These are phyloP conservation scores for Aythya baeri DNA, from an alignment of 2,113 vertebrate species.

Conservation along the genomic window DNA sequence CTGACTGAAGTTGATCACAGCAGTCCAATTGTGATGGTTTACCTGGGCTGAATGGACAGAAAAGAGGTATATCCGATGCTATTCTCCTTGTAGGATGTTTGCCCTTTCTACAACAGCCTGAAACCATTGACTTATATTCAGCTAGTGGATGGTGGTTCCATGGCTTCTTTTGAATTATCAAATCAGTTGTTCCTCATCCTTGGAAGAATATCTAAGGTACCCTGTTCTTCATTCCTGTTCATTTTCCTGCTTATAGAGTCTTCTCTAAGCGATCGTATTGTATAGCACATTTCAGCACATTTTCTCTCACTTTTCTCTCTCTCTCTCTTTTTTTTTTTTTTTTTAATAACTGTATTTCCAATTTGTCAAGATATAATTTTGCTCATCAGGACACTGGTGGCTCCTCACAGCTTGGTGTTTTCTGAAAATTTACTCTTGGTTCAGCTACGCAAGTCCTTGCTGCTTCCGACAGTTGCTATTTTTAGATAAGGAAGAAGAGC, in stretches of 20 bases:
- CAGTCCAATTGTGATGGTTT: background rate
- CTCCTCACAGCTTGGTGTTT: background rate
- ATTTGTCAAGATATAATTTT: background rate
- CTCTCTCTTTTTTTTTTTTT: too few relatives aligned
- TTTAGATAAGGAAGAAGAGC: background rate
- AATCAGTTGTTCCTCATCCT: background rate
- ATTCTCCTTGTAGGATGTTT: background rate
- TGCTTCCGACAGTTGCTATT: background rate
- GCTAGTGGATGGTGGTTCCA: background rate
- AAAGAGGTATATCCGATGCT: background rate
- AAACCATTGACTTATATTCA: background rate
- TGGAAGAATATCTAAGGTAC: background rate
- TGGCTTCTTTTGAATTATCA: background rate
- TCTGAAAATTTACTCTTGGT: background rate
- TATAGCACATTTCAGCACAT: background rate
- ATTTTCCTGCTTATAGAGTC: background rate
- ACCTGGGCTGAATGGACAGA: background rate
- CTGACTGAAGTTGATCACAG: background rate
- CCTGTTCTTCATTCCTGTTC: background rate
- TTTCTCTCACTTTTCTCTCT: too few relatives aligned
- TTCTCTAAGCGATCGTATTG: background rate
- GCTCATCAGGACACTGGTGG: background rate
- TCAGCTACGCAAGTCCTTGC: background rate
- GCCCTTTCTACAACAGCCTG: background rate
- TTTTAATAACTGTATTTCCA: background rate